These are phyloP conservation scores for Aulostomus chinensis DNA, from an alignment of 2,797 vertebrate species.

Conservation along the genomic window DNA sequence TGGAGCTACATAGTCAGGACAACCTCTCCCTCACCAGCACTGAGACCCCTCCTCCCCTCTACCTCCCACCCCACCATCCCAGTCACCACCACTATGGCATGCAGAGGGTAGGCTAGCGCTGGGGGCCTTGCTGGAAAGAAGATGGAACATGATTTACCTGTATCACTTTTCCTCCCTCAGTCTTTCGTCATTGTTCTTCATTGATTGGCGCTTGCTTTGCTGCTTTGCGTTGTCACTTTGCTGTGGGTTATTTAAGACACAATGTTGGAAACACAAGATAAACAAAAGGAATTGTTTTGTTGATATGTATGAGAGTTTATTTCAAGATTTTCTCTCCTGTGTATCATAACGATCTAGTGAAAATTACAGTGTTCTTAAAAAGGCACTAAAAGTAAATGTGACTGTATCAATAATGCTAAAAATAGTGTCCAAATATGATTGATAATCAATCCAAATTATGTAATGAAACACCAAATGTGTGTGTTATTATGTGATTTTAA, in stretches of 20 bases:
- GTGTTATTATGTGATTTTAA: slow-evolving; percentile 1
- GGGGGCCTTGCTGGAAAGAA: background rate
- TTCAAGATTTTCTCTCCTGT: too few relatives aligned
- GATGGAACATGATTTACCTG: background rate
- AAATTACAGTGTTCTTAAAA: background rate
- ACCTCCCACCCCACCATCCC: slow-evolving; percentile 87
- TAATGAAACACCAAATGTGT: background rate
- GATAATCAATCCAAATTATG: background rate
- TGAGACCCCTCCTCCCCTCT: slow-evolving; percentile 94
- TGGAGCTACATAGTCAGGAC: slow-evolving; percentile 95
- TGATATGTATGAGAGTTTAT: too few relatives aligned
- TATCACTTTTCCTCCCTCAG: background rate
- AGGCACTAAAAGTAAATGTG: background rate
- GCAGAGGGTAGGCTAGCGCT: slow-evolving; percentile 86
- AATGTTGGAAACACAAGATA: background rate
- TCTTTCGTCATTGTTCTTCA: background rate
- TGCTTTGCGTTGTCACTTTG: slow-evolving; percentile 7
- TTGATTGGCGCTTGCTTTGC: slow-evolving; percentile 16
- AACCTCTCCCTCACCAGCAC: slow-evolving; percentile 94
- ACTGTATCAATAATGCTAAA: too few relatives aligned
- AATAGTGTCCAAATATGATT: background rate
- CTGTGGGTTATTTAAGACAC: slow-evolving; percentile 3
- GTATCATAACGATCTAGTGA: too few relatives aligned
- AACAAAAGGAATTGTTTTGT: too few relatives aligned
- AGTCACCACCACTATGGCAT: slow-evolving; percentile 89